Base-by-base conservation (phyloP, 2,113 vertebrate species). In the Phaetusa simplex region DNA sequence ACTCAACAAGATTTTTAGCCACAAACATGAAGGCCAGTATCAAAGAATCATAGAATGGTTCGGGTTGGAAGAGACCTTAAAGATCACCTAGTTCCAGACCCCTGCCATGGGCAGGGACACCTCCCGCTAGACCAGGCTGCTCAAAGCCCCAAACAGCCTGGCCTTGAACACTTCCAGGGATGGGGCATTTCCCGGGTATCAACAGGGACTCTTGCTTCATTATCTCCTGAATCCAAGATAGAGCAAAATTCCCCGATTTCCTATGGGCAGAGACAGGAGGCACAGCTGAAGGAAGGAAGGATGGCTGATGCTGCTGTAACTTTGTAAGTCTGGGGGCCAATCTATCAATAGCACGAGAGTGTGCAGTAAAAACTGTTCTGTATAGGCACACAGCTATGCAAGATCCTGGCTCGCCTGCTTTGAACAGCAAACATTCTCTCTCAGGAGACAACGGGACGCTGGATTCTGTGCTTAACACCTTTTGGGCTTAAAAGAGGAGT, bases 221-320 rank as follows among this genome's bases (percentile, higher is more conserved):
- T 49, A 43, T 15, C 7, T 77, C 58, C 30, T 69, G 83, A 83
- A 86, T 29, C 8, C 27, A 53, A 65, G 20, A 42, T 2, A 11
- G 5, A 43, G 16, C 32, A 88, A 11, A 86, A 64, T 12, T 69
- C 1, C 3, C 5, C 14, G 4, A 18, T 76, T 56, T 86, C 52
- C 49, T 29, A 64, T 0, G 0, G 53, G 34, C 62, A 73, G 53
- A 86, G 59, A 69, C 21, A 56, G 34, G 16, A 91, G 24, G 56
- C 34, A 83, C 45, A 77, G 29, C n/a, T 64, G 43, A 70, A 43
- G 47, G 24, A 55, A 83, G 58, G 21, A 67, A 52, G 21, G 43
- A 56, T 0, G 0, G 36, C 23, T 73, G 26, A 26, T 3, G 2
- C 36, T n/a, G 30, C 53, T 2, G 0, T 22, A 43, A 70, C 15